Conservation (phyloP, 2,888 invertebrate species). For the Cheilosia vulpina region DNA sequence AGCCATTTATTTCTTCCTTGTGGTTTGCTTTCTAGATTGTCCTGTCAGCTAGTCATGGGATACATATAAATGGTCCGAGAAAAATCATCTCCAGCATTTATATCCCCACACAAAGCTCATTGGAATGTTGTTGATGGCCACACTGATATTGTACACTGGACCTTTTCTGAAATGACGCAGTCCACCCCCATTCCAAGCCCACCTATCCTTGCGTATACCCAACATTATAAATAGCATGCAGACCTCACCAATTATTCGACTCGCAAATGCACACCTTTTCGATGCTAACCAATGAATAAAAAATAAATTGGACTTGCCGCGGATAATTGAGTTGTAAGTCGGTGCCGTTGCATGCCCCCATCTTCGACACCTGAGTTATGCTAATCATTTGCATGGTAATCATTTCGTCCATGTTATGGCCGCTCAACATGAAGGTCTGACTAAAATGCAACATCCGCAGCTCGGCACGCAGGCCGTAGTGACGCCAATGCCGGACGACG, state of each 20-base stretch:
- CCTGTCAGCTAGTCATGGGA: no score
- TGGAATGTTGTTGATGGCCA: no score
- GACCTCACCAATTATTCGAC: constrained; percentile 53
- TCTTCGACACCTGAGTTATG: constrained; percentile 73
- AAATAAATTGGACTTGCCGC: constrained; percentile 44
- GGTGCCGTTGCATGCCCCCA: constrained; percentile 35
- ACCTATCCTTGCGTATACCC: constrained; percentile 1
- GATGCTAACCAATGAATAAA: constrained; percentile 33
- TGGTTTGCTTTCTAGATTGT: no score
- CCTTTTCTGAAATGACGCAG: no score
- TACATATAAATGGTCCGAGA: no score
- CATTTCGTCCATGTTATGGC: constrained; percentile 52
- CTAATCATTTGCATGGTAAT: constrained; percentile 63
- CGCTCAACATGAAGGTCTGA: constrained; percentile 67
- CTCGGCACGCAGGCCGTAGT: constrained; percentile 43
- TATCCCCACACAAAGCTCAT: no score
- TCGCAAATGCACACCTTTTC: constrained; percentile 71
- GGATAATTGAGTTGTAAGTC: constrained; percentile 68
- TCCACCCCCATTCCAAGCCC: not conserved
- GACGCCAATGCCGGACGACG: constrained; percentile 46
- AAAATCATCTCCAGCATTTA: no score
- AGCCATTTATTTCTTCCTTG: no score
- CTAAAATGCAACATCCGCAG: constrained; percentile 74
- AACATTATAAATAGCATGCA: constrained; percentile 45
- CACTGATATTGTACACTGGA: no score